Base-by-base conservation (phyloP, 2,888 invertebrate species). In the Agrochola lota region DNA sequence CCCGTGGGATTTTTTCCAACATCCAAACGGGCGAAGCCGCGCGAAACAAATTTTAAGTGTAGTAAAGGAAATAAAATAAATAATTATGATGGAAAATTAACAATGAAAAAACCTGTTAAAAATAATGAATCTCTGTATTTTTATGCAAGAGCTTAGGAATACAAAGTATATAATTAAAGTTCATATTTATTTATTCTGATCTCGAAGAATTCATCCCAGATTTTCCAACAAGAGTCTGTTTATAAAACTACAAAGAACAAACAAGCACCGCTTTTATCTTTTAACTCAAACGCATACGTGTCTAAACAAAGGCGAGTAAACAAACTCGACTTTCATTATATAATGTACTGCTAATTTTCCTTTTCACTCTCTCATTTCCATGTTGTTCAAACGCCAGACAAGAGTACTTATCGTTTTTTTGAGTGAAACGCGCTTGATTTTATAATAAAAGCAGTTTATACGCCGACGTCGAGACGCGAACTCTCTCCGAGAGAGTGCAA, bases 391-490 rank as follows among this genome's bases (percentile, higher is more conserved):
- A 88, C 88, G 90, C 90, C 84, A 89, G 90, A 89, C 91, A 87
- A 91, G 91, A 75, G 87, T 85, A 86, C 91, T 90, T 89, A 90
- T 90, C 88, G 88, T 90, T 89, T 79, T n/a, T 91, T 90, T 88
- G 87, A 88, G 87, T 90, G 90, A 93, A 93, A 92, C 87, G 89
- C 89, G 90, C 91, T 93, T 93, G 93, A 94, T 94, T 95, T 94
- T 94, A 93, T 94, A 92, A 92, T 92, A 94, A 93, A 94, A 94
- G 91, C 92, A 89, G 92, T 93, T 92, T 92, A 91, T 92, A 84
- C 91, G 84, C 90, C 88, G 91, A 91, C 90, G 93, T 85, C 88
- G 91, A 91, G 91, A 90, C 91, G 90, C 80, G 80, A 84, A 87
- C 85, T 86, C 83, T 73, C 85, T 87, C 76, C 77, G 71, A 62